phyloP scores from a whole-genome alignment of 2,888 invertebrate species.

The Drosophila vallismaia region DNA sequence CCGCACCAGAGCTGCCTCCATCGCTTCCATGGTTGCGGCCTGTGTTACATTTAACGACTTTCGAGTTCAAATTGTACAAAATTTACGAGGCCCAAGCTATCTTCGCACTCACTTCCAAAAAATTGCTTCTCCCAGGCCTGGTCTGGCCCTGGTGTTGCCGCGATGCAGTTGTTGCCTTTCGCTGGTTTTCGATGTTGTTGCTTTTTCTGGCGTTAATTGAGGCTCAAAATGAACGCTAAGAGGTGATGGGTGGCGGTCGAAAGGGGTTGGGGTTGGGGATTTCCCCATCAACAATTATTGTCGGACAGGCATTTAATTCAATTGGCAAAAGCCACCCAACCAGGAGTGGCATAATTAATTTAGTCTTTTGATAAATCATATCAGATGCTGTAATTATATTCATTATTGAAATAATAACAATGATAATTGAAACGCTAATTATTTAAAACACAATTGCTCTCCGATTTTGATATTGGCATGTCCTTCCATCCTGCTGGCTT shows the following conservation, averaged over 20 bases:
- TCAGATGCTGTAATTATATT: slow-evolving; percentile 24
- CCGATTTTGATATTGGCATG: background rate
- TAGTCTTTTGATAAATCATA: slow-evolving; percentile 31
- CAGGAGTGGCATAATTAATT: slow-evolving; percentile 44
- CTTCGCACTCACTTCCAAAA: slow-evolving; percentile 60
- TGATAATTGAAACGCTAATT: slow-evolving; percentile 8
- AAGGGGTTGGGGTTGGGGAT: no score
- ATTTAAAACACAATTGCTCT: slow-evolving; percentile 15
- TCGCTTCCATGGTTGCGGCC: slow-evolving; percentile 43
- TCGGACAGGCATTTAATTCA: slow-evolving; percentile 71
- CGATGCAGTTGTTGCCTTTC: slow-evolving; percentile 21
- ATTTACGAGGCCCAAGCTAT: slow-evolving; percentile 66
- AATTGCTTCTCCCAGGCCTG: slow-evolving; percentile 38
- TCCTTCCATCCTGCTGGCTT: background rate
- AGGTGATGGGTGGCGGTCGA: slow-evolving; percentile 3
- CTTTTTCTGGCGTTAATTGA: slow-evolving; percentile 70
- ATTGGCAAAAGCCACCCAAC: slow-evolving; percentile 48
- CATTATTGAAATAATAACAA: slow-evolving; percentile 52
- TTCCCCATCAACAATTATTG: slow-evolving; percentile 48
- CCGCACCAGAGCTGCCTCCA: slow-evolving; percentile 10
- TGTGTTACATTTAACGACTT: slow-evolving; percentile 76
- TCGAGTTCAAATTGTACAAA: slow-evolving; percentile 75
- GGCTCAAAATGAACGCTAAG: slow-evolving; percentile 58
- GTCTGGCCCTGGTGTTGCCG: slow-evolving; percentile 22
- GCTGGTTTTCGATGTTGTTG: slow-evolving; percentile 32